phyloP scores from a whole-genome alignment of 2,113 vertebrate genomes.

The Spea multiplicata region DNA sequence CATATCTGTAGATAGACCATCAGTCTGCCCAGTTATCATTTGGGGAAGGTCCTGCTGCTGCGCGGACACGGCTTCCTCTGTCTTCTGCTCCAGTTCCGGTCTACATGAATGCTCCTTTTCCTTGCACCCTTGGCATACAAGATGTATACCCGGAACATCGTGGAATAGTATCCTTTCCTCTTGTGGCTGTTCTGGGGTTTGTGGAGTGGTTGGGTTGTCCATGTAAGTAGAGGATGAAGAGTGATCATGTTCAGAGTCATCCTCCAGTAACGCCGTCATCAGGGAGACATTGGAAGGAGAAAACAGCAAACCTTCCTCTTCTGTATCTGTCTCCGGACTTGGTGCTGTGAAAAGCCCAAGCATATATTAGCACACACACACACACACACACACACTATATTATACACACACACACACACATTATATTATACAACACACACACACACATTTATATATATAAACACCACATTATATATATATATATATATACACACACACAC shows the following conservation, averaged over 20 bases:
- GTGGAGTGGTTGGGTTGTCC: not conserved
- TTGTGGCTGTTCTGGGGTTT: not conserved
- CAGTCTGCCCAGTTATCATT: not conserved
- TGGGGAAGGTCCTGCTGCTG: not conserved
- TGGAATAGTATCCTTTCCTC: not conserved
- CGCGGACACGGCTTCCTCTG: not conserved
- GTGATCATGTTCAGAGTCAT: not conserved
- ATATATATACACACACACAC: too few species aligned
- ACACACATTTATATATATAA: too few species aligned
- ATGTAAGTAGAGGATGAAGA: not conserved
- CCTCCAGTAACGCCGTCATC: slow-evolving; percentile 29
- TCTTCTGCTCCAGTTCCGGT: not conserved
- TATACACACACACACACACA: too few species aligned
- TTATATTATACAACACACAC: too few species aligned
- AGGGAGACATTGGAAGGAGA: slow-evolving; percentile 19
- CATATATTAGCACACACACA: too few species aligned
- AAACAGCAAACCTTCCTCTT: slow-evolving; percentile 44
- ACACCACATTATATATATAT: too few species aligned
- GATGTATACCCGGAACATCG: not conserved
- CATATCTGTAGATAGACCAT: not conserved
- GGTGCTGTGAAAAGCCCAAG: not conserved
- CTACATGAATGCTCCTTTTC: not conserved
- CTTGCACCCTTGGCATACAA: slow-evolving; percentile 16
- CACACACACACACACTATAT: too few species aligned
- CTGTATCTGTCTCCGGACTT: not conserved